Base-by-base conservation (phyloP, 2,888 invertebrate genomes). In the Aromia moschata region DNA sequence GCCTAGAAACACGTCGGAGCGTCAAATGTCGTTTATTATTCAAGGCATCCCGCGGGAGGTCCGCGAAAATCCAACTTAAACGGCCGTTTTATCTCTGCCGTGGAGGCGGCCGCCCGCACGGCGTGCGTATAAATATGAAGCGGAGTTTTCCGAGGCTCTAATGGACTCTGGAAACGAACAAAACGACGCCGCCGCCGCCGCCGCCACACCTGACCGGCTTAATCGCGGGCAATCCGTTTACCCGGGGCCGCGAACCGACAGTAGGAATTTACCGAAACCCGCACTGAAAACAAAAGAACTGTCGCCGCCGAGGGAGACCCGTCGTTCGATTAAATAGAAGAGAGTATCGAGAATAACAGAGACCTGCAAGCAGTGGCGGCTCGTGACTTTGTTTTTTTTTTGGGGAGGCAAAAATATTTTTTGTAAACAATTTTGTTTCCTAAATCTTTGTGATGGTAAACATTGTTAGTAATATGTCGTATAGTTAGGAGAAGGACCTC, bases 251-350 rank as follows among this genome's bases (percentile, higher is more conserved):
- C 25, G 30, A 47, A 33, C 12, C 10, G 47, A 47, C 12, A 36
- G 37, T 47, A 37, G 37, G 47, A 31, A 36, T 47, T 46, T 47
- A 18, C 40, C 16, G 17, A 12, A 33, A 12, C 47, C 47, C 37
- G 14, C 37, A 36, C 37, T 14, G 18, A 18, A 47, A 37, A 20
- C 5, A 20, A 20, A 47, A 47, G 47, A 36, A 20, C 37, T 47
- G 18, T 36, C 12, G 36, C 18, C 37, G 47, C 18, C 47, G 17
- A 11, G 47, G 37, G 36, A 20, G 18, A 17, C 37, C 47, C 36
- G 11, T 47, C 37, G 37, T 47, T 47, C n/a, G 37, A 47, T 47
- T 47, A 47, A 18, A 47, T 12, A 40, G 17, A 40, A 16, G 37
- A 14, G 36, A 16, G 25, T n/a, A n/a, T n/a, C n/a, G n/a, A n/a